A percentile compares a stretch with the other conserved stretches of the same genome.
phyloP scores from a whole-genome alignment of 1,140 invertebrate species.

The Mya arenaria region DNA sequence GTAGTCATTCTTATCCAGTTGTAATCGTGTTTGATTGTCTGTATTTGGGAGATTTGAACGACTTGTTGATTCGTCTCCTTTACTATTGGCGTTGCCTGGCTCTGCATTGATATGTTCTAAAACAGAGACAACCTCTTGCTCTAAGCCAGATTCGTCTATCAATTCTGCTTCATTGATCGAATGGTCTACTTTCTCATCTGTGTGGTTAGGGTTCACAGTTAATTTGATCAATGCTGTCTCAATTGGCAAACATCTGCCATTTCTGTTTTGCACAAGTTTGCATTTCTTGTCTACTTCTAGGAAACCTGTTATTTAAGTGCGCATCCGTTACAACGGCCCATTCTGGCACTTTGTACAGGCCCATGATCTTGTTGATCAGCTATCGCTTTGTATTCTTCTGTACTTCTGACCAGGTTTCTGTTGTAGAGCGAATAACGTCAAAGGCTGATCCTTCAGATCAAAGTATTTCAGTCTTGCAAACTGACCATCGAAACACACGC shows the following conservation, averaged over 20 bases:
- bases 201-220: background rate
- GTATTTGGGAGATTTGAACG: background rate
- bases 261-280: background rate
- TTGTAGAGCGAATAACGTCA: background rate
- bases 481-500: conserved; percentile 9
- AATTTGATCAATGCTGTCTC: background rate
- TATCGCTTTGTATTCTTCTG: background rate
- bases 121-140: background rate
- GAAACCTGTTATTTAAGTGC: background rate
- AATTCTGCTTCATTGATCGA: background rate
- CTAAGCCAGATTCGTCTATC: background rate
- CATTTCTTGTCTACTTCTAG: background rate
- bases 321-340: background rate
- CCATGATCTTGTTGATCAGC: background rate
- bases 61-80: background rate
- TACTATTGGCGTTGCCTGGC: background rate
- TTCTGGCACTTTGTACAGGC: background rate
- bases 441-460: background rate
- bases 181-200: background rate
- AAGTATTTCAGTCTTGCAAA: background rate
- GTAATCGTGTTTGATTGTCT: background rate
- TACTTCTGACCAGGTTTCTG: background rate
- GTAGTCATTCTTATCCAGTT: background rate
- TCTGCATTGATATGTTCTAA: background rate
- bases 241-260: background rate